Evolutionary conservation across 2,888 invertebrate genomes (phyloP), one percentile per base, ranked within the genome.

Genomic region (Adelphocoris suturalis): DNA sequence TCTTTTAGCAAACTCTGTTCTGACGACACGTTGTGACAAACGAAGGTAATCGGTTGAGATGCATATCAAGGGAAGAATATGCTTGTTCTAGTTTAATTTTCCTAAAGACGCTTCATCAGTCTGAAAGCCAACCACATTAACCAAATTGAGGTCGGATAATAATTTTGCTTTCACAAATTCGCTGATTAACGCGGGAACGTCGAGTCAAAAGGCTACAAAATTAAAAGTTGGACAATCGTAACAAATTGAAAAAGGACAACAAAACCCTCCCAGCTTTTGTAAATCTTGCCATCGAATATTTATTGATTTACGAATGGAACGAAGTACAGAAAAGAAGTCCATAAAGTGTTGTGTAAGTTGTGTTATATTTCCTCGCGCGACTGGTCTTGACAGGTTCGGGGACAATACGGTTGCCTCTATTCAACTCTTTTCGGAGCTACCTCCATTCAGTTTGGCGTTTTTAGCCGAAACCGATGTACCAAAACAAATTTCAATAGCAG

Each of bases 111-210:
- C 68, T 47, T 86, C 86, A 86, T 86, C 47, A 86, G 75, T 19
- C 47, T 86, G 86, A 86, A 86, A 86, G 86, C 86, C 86, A 37
- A 37, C 37, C 37, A 37, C 86, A 68, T 86, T 28, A 86, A 14
- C 47, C 48, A 46, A 86, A 86, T 86, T 86, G 86, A 48, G 23
- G 47, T 23, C 37, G 9, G 46, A 48, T 37, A 75, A 86, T 52
- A 46, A 82, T 82, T 82, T 82, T 82, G 52, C 47, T 19, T 9
- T 82, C 52, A 52, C 19, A 37, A 78, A 46, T 12, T 68, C 19
- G 68, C 68, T 27, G 37, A 37, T 37, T n/a, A 37, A 37, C 37
- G n/a, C n/a, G n/a, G n/a, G 19, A 68, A 12, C 23, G 23, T 11
- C n/a, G 14, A 19, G 7, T 3, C n/a, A 7, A 37, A 37, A 37